phyloP scores from a whole-genome alignment of 2,797 vertebrate species.

The Propithecus deckenii region DNA sequence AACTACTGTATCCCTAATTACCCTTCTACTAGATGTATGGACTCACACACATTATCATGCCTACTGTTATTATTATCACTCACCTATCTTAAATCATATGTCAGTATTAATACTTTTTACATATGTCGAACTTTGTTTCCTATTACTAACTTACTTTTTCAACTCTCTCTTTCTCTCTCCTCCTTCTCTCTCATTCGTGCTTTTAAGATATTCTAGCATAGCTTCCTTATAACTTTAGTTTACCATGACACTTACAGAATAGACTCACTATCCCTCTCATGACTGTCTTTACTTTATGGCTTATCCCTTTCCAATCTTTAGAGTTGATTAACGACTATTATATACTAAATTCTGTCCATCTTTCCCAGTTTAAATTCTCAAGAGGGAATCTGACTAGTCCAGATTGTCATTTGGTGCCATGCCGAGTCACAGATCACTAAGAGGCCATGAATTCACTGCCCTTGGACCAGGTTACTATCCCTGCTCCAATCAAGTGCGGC shows the following conservation, averaged over 20 bases:
- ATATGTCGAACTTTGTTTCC: neutral
- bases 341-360: neutral
- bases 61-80: neutral
- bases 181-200: neutral
- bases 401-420: neutral
- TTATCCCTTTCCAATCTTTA: neutral
- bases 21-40: fast-evolving
- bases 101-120: neutral
- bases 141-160: neutral
- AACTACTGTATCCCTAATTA: no score
- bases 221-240: neutral
- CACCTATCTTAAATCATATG: neutral
- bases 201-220: neutral
- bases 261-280: neutral
- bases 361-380: neutral
- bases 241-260: neutral
- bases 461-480: neutral
- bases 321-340: neutral
- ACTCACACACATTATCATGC: neutral
- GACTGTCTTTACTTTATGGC: neutral
- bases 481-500: neutral
- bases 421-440: neutral
- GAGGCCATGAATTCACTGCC: neutral
- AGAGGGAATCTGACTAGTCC: neutral
- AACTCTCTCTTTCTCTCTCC: neutral